These are phyloP conservation scores for Troilus luridus DNA, from an alignment of 2,888 invertebrate species.

Conservation along the genomic window DNA sequence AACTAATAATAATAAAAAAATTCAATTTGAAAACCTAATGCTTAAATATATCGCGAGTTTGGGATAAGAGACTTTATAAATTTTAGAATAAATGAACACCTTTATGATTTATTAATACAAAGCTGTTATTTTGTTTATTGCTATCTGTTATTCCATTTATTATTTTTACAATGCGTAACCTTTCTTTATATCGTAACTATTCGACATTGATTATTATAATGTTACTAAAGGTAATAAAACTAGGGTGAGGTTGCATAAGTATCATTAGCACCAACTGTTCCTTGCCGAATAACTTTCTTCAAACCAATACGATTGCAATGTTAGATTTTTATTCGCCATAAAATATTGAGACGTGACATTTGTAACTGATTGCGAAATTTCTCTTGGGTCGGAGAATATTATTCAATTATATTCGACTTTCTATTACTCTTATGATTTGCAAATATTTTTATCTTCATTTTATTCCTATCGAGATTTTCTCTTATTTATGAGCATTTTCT, in stretches of 20 bases:
- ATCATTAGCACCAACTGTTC: background rate
- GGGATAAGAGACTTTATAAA: too few relatives aligned
- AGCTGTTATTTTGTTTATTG: background rate
- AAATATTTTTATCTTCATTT: background rate
- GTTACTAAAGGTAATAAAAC: background rate
- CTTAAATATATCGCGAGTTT: too few relatives aligned
- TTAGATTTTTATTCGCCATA: constrained; percentile 10
- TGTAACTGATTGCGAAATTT: constrained; percentile 2
- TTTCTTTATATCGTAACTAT: background rate
- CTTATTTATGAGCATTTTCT: background rate
- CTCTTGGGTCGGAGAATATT: background rate
- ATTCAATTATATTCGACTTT: background rate
- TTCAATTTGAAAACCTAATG: too few relatives aligned
- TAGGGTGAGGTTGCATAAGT: background rate
- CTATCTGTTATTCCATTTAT: background rate
- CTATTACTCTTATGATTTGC: background rate
- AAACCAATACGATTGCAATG: background rate
- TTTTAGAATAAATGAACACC: too few relatives aligned
- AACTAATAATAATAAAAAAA: too few relatives aligned
- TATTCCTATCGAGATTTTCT: background rate
- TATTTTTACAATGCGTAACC: background rate
- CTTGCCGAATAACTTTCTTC: background rate
- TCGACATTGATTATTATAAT: background rate
- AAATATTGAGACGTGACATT: background rate
- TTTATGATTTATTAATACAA: too few relatives aligned